Base-by-base conservation (phyloP, 2,113 vertebrate genomes). In the Drymodes brunneopygia region DNA sequence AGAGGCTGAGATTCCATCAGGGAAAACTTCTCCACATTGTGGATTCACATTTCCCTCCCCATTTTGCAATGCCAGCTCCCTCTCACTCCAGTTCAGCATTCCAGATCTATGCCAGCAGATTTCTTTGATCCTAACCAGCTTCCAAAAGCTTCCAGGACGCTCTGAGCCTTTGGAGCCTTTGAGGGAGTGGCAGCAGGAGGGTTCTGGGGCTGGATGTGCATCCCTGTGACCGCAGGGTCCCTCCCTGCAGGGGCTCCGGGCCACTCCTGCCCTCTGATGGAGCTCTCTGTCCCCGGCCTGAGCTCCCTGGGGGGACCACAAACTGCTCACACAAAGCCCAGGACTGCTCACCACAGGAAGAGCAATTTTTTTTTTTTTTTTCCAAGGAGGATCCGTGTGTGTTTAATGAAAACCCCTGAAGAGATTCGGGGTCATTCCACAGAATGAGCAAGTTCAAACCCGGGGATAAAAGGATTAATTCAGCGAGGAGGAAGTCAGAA, bases 101-200 rank as follows among this genome's bases (percentile, higher is more conserved):
- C 87, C 81, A 91, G 48, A 77, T 88, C 91, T 84, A 86, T 85
- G 90, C 93, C 92, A 70, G 27, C 21, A 62, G 47, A 38, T 82
- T 74, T 40, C 81, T 96, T 92, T 94, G 85, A 93, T 94, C 93
- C 90, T 16, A 50, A 69, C 45, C 91, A 86, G 64, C 82, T 83
- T 70, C 69, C 90, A 92, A 91, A 92, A 93, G 87, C 71, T 94
- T 91, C 78, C 53, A 75, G 36, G 84, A 89, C 16, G 36, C 36
- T 58, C 95, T 61, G 51, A n/a, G 38, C 61, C 56, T 87, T 79
- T 25, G 64, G 90, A 80, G 71, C 15, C 70, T 62, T 11, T 20
- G 84, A 70, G 86, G 78, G 78, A 94, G 84, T 9, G 7, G 16
- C 61, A 78, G 88, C 51, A 86, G 91, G 10, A 3, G 24, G 50